Evolutionary conservation across 1,140 invertebrate species (phyloP).

Genomic region (Acyrthosiphon pisum): DNA sequence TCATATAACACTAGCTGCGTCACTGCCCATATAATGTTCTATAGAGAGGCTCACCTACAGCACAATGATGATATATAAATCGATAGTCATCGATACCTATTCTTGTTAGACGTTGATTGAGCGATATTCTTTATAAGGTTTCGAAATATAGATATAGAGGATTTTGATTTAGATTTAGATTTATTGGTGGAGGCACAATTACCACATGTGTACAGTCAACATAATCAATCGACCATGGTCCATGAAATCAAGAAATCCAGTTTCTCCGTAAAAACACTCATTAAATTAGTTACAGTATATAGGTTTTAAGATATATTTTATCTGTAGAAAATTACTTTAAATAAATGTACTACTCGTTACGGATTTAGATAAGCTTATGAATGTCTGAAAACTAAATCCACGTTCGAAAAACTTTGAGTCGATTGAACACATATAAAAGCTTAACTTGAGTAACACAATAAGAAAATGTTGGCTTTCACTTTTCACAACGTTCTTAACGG

Average conservation of each 20-base stretch:
- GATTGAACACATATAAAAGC: not conserved
- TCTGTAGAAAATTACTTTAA: not conserved
- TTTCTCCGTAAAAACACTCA: not conserved
- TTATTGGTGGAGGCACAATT: not conserved
- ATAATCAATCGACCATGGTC: not conserved
- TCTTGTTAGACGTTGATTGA: conserved; percentile 6
- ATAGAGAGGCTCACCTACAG: not conserved
- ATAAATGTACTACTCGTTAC: conserved; percentile 13
- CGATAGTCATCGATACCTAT: not conserved
- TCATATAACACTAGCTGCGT: too few species aligned
- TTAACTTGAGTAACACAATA: conserved; percentile 20
- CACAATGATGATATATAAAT: not conserved
- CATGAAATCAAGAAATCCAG: not conserved
- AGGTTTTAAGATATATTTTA: not conserved
- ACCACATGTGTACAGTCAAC: not conserved
- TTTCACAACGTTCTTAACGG: not conserved
- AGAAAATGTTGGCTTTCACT: not conserved
- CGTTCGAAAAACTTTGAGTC: not conserved
- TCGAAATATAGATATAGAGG: not conserved
- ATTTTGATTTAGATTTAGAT: conserved; percentile 12
- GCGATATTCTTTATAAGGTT: not conserved
- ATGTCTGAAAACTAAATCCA: conserved; percentile 14
- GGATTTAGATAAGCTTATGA: not conserved
- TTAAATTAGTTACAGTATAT: not conserved
- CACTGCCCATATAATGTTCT: not conserved